phyloP scores from a whole-genome alignment of 2,797 vertebrate genomes.

The Paramormyrops hopkinsi region DNA sequence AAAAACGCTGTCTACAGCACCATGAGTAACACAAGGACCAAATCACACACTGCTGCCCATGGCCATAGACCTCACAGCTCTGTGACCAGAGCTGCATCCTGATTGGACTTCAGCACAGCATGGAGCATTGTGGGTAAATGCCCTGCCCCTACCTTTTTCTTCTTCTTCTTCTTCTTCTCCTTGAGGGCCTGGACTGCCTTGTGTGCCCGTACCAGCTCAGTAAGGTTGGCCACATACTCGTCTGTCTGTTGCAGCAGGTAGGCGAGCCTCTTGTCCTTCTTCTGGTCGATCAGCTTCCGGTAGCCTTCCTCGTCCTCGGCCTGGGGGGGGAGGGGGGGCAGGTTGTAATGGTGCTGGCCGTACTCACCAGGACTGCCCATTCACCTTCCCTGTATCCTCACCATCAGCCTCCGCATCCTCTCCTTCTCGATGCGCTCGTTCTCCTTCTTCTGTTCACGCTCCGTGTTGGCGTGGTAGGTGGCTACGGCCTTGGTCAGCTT shows the following conservation, averaged over 20 bases:
- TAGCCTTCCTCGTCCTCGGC: conserved; percentile 95
- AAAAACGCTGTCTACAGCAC: neutral
- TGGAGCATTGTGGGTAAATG: neutral
- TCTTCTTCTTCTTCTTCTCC: conserved; percentile 95
- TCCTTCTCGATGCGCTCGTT: conserved; percentile 95
- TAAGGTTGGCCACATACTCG: conserved; percentile 92
- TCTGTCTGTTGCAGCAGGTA: conserved; percentile 93
- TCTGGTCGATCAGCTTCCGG: conserved; percentile 92
- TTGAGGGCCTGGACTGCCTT: conserved; percentile 91
- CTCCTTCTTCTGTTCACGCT: conserved; percentile 96
- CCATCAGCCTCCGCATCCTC: conserved; percentile 91
- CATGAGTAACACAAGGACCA: neutral
- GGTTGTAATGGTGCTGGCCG: neutral
- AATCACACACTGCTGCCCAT: neutral
- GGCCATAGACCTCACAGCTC: neutral
- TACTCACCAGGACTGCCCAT: neutral
- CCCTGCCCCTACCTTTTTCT: conserved; percentile 59
- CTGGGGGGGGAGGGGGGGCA: conserved; percentile 38
- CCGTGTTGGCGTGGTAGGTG: conserved; percentile 93
- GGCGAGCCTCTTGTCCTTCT: conserved; percentile 94
- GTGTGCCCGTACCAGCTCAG: conserved; percentile 88
- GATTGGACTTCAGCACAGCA: neutral
- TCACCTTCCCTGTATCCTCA: conserved; percentile 41
- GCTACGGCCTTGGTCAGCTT: conserved; percentile 92
- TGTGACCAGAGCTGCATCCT: neutral